These are phyloP conservation scores for Drosophila pseudotalamancana DNA, from an alignment of 2,888 invertebrate species.

Conservation along the genomic window DNA sequence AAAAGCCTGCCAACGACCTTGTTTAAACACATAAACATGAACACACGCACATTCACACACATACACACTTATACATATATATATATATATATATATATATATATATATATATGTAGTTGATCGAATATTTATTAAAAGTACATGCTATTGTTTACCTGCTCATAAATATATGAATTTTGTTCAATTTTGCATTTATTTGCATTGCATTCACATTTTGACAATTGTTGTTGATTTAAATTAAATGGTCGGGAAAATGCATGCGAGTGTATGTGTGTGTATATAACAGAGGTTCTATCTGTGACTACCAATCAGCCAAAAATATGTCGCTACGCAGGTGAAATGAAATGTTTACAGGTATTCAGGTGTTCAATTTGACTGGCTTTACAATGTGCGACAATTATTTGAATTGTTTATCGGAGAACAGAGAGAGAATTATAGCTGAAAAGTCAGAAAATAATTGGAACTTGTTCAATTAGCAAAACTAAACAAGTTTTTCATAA, in stretches of 20 bases:
- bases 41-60: background rate
- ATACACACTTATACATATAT: background rate
- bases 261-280: background rate
- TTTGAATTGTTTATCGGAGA: background rate
- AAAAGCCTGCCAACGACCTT: slow-evolving; percentile 15
- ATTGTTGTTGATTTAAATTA: slow-evolving; percentile 21
- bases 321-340: background rate
- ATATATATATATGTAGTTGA: background rate
- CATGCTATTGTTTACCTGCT: background rate
- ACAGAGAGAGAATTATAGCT: background rate
- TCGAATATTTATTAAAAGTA: background rate
- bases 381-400: background rate
- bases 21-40: slow-evolving; percentile 2
- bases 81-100: background rate
- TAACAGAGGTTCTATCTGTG: background rate
- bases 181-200: background rate
- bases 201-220: background rate
- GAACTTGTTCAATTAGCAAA: too few species aligned
- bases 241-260: background rate
- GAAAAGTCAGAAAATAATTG: background rate
- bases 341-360: background rate
- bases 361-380: too few species aligned
- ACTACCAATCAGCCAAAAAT: slow-evolving; percentile 6
- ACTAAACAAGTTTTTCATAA: too few species aligned
- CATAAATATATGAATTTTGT: slow-evolving; percentile 4